Evolutionary conservation across 2,113 vertebrate genomes (phyloP).

Genomic region (Vanacampus margaritifer): DNA sequence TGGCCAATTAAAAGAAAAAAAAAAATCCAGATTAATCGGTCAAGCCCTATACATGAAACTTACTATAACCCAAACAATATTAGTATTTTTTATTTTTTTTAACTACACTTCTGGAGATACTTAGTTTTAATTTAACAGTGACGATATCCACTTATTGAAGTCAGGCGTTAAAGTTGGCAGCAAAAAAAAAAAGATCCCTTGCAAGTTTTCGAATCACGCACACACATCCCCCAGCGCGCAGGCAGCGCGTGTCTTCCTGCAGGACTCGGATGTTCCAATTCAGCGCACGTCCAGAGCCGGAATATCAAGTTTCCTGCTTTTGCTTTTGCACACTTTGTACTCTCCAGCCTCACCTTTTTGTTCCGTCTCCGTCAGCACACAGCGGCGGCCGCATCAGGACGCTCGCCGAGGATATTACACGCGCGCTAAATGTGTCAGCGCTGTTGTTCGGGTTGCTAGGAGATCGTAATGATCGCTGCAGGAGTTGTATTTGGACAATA

Average conservation of each 20-base stretch:
- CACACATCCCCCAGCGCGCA: slow-evolving; percentile 4
- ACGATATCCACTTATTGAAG: neutral
- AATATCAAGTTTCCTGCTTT: slow-evolving; percentile 75
- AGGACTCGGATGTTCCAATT: slow-evolving; percentile 50
- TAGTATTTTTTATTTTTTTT: too few species aligned
- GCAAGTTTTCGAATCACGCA: neutral
- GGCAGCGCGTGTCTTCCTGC: slow-evolving; percentile 31
- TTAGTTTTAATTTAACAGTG: neutral
- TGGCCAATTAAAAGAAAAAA: too few species aligned
- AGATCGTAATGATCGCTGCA: slow-evolving; percentile 40
- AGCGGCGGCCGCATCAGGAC: slow-evolving; percentile 46
- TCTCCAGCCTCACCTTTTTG: slow-evolving; percentile 69
- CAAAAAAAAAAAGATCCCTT: neutral
- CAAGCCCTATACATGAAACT: too few species aligned
- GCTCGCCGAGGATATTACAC: slow-evolving; percentile 46
- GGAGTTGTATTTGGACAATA: slow-evolving; percentile 42
- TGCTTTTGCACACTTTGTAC: slow-evolving; percentile 71
- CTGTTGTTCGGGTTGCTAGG: slow-evolving; percentile 38
- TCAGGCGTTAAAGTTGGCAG: too few species aligned
- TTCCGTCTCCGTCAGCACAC: slow-evolving; percentile 64
- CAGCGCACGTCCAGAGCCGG: slow-evolving; percentile 61
- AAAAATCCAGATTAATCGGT: too few species aligned
- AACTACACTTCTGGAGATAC: neutral
- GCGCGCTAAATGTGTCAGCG: slow-evolving; percentile 28
- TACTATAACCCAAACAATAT: too few species aligned